Conservation (phyloP, 1,140 invertebrate species). For the Drosophila teissieri region DNA sequence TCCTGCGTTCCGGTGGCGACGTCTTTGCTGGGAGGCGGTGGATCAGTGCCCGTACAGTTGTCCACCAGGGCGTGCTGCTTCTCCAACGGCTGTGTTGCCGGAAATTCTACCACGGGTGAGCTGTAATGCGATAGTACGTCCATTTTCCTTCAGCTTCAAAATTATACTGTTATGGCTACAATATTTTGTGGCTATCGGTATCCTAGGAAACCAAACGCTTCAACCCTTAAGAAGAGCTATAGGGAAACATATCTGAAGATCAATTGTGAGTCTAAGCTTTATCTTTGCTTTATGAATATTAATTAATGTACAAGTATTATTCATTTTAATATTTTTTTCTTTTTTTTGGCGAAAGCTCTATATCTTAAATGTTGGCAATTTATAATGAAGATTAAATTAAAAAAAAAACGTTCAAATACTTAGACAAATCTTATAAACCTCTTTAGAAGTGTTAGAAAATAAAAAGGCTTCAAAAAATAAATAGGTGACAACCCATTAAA, state of each 20-base stretch:
- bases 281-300: neutral
- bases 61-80: conserved; percentile 59
- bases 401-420: too few relatives aligned
- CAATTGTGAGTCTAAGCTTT: neutral
- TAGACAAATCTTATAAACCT: neutral
- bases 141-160: conserved; percentile 33
- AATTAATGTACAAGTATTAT: neutral
- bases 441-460: neutral
- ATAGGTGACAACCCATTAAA: conserved; percentile 2
- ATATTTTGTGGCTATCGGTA: conserved; percentile 4
- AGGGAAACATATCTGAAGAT: neutral
- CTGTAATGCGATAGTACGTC: conserved; percentile 79
- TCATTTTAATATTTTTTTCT: neutral
- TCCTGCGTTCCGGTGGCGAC: conserved; percentile 46
- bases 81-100: conserved; percentile 59
- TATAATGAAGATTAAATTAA: too few relatives aligned
- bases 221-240: neutral
- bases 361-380: too few relatives aligned
- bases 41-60: conserved; percentile 74
- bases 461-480: neutral
- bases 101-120: conserved; percentile 73
- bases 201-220: conserved; percentile 35
- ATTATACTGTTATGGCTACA: conserved; percentile 3
- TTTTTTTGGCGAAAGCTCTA: too few relatives aligned
- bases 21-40: conserved; percentile 46